These are phyloP conservation scores for Brienomyrus brachyistius DNA, from an alignment of 2,113 vertebrate genomes.

Conservation along the genomic window DNA sequence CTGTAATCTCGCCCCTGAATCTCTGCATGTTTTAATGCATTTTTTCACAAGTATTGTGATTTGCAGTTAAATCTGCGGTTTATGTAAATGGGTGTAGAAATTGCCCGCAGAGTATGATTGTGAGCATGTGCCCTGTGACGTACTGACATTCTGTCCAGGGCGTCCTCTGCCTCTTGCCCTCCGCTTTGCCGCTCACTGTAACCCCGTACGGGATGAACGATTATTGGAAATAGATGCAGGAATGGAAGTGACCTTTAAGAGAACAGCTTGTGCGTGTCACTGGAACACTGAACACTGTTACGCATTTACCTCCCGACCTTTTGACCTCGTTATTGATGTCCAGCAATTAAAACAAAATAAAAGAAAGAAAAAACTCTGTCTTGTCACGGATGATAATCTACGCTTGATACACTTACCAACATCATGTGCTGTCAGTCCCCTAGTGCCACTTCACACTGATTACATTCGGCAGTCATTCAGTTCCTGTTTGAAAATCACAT, in stretches of 20 bases:
- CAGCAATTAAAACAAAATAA: neutral
- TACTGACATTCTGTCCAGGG: neutral
- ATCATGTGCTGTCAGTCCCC: neutral
- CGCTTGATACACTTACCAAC: neutral
- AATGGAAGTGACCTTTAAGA: neutral
- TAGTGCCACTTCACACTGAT: neutral
- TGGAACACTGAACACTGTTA: neutral
- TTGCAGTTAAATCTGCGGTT: neutral
- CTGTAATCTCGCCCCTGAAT: neutral
- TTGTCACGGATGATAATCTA: neutral
- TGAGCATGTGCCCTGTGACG: neutral
- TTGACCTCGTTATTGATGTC: neutral
- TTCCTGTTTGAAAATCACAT: conserved; percentile 8
- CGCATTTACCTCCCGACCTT: neutral
- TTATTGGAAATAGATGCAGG: neutral
- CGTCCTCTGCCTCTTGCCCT: neutral
- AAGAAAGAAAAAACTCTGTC: neutral
- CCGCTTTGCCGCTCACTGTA: neutral
- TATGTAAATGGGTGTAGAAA: neutral
- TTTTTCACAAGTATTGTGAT: neutral
- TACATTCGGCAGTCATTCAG: neutral
- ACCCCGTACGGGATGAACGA: neutral
- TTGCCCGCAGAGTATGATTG: neutral
- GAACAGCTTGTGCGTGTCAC: neutral
- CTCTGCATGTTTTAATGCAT: neutral